Percentiles rank a stretch among this genome's conserved stretches.
phyloP scores from a whole-genome alignment of 2,888 invertebrate species.

The Leucophenga montana region DNA sequence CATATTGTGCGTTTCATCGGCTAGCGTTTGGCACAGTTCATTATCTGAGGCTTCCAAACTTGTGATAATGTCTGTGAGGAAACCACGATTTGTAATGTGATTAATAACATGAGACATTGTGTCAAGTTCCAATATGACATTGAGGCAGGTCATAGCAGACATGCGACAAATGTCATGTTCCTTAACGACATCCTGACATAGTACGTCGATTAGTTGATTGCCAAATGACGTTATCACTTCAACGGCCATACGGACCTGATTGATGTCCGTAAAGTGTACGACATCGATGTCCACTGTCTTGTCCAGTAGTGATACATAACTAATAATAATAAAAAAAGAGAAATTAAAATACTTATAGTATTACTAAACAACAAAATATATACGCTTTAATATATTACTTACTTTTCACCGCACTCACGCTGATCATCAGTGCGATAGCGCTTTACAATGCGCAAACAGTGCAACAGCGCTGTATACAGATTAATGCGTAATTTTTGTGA shows the following conservation, averaged over 20 bases:
- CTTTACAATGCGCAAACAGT: slow-evolving; percentile 84
- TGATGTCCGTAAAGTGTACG: slow-evolving; percentile 42
- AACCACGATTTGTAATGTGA: slow-evolving; percentile 78
- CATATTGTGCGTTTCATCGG: slow-evolving; percentile 80
- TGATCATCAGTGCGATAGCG: slow-evolving; percentile 52
- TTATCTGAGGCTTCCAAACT: slow-evolving; percentile 84
- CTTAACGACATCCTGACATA: slow-evolving; percentile 90
- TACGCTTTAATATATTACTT: slow-evolving; percentile 24
- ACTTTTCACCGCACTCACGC: slow-evolving; percentile 54
- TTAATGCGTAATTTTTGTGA: slow-evolving; percentile 90
- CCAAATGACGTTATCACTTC: slow-evolving; percentile 84
- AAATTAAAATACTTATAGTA: not conserved
- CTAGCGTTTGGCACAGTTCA: slow-evolving; percentile 78
- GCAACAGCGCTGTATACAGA: slow-evolving; percentile 87
- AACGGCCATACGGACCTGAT: slow-evolving; percentile 72
- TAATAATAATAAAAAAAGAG: slow-evolving; percentile 54
- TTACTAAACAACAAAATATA: not conserved
- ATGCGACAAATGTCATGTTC: slow-evolving; percentile 93
- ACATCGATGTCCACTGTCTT: slow-evolving; percentile 72
- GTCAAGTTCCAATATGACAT: slow-evolving; percentile 84
- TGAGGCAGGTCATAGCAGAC: slow-evolving; percentile 87
- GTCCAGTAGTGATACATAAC: slow-evolving; percentile 81
- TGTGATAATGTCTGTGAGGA: slow-evolving; percentile 87
- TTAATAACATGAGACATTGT: slow-evolving; percentile 80
- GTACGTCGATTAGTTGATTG: slow-evolving; percentile 84